Evolutionary conservation across 1,140 invertebrate species (phyloP), one percentile per base, ranked within the genome.

Genomic region (Hylaeus anthracinus): DNA sequence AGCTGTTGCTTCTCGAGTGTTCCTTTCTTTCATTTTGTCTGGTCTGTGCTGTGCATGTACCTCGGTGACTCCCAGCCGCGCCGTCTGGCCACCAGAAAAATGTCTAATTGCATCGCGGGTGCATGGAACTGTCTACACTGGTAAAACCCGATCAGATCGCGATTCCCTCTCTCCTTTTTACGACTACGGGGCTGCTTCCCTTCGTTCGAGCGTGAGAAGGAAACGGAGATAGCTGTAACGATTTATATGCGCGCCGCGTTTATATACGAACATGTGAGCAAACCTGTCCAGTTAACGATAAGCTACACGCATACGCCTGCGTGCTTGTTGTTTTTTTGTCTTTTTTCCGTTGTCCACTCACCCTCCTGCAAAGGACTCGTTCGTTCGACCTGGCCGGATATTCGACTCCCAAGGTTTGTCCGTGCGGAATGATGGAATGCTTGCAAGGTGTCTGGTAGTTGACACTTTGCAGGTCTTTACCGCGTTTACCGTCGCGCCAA

Each of bases 201-300:
- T 14, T 60, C 3, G 15, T 9, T 10, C n/a, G 10, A 1, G 10
- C 43, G 43, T 37, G 41, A 55, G 45, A 48, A 26, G 6, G 51
- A 53, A 51, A 69, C 51, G 26, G 39, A 70, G 69, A 65, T 61
- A 51, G 63, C 58, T 48, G 60, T 61, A 79, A 79, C 60, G 61
- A 79, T 85, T 85, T 87, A 87, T 79, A 87, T 79, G 74, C 79
- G 51, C 12, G 75, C 37, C 75, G 67, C 61, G 74, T 78, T 83
- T 83, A 74, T 83, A 74, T 74, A 87, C 75, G 72, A 63, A 74
- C 69, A 76, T 85, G 64, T 69, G 63, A 10, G 65, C 67, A 86
- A 86, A 79, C 86, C 79, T 86, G 86, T 87, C 82, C 9, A 53
- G 53, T 71, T 74, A 79, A 84, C 86, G 82, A 86, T 87, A 87